Percentiles rank a stretch among this genome's conserved stretches.
These are phyloP conservation scores for Pseudopipra pipra DNA, from an alignment of 2,113 vertebrate genomes.

Conservation along the genomic window DNA sequence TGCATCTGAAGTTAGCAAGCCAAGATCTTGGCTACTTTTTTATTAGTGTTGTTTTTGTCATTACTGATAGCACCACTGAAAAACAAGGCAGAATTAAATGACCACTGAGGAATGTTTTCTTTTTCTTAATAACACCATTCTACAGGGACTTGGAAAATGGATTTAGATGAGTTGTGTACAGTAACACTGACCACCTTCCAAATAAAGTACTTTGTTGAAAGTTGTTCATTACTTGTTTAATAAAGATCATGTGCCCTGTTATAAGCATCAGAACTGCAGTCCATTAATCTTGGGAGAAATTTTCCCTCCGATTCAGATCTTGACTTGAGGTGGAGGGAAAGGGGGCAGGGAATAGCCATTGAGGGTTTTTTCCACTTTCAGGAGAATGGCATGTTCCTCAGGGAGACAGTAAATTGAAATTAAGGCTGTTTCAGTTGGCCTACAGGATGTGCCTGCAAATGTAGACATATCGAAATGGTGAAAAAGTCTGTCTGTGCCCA, in stretches of 20 bases:
- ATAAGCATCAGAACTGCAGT: slow-evolving; percentile 81
- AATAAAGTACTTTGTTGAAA: slow-evolving; percentile 54
- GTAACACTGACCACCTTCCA: slow-evolving; percentile 52
- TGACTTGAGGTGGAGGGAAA: slow-evolving; percentile 50
- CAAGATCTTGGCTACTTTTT: not conserved
- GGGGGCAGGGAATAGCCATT: slow-evolving; percentile 32
- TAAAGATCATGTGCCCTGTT: slow-evolving; percentile 77
- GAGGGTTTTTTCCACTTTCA: slow-evolving; percentile 84
- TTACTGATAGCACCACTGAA: not conserved
- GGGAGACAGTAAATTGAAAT: slow-evolving; percentile 99
- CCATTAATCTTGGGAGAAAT: slow-evolving; percentile 82
- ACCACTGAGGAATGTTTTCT: not conserved
- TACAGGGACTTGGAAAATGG: not conserved
- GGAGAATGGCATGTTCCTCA: slow-evolving; percentile 85
- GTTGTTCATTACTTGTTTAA: slow-evolving; percentile 59
- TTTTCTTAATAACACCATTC: not conserved
- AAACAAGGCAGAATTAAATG: slow-evolving; percentile 3
- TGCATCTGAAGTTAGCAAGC: not conserved
- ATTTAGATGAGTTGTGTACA: slow-evolving; percentile 10
- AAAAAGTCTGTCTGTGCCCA: slow-evolving; percentile 98
- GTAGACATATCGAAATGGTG: slow-evolving; percentile 90
- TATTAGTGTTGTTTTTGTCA: slow-evolving; percentile 3
- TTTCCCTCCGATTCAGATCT: slow-evolving; percentile 77
- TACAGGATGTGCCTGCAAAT: slow-evolving; percentile 99
- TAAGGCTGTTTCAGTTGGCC: slow-evolving; percentile 93